These are phyloP conservation scores for Zaprionus taronus DNA, from an alignment of 1,140 invertebrate genomes.

Conservation along the genomic window DNA sequence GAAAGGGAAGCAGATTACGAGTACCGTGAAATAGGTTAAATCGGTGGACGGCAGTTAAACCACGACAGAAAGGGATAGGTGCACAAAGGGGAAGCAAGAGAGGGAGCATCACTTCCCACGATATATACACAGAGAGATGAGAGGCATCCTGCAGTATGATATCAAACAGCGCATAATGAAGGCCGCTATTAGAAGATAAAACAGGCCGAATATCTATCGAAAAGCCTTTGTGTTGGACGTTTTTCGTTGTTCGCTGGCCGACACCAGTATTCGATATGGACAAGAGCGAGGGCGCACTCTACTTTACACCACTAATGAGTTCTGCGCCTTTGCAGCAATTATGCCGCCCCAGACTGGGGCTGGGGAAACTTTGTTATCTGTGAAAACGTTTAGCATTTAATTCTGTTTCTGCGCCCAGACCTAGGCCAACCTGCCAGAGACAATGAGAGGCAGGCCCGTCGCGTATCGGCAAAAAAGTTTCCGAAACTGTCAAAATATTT, in stretches of 20 bases:
- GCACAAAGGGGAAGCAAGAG: background rate
- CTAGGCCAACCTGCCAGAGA: background rate
- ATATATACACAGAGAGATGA: background rate
- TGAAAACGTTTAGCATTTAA: slow-evolving; percentile 59
- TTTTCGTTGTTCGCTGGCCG: slow-evolving; percentile 18
- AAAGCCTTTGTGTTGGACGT: slow-evolving; percentile 49
- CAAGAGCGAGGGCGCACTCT: background rate
- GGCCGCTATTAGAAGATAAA: slow-evolving; percentile 76
- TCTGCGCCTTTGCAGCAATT: slow-evolving; percentile 70
- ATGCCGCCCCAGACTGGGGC: slow-evolving; percentile 45
- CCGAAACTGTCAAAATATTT: slow-evolving; percentile 71
- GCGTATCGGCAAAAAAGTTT: slow-evolving; percentile 52
- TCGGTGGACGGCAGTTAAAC: slow-evolving; percentile 1
- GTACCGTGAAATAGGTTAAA: slow-evolving; percentile 36
- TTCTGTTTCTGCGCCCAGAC: slow-evolving; percentile 13
- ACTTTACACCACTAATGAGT: slow-evolving; percentile 67
- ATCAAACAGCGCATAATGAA: slow-evolving; percentile 73
- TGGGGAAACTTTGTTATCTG: slow-evolving; percentile 69
- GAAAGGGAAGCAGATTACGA: slow-evolving; percentile 25
- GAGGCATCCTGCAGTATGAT: slow-evolving; percentile 43
- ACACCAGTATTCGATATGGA: background rate
- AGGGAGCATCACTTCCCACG: background rate
- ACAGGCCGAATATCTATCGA: slow-evolving; percentile 66
- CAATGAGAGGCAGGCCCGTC: background rate
- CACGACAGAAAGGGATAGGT: background rate